phyloP scores from a whole-genome alignment of 1,140 invertebrate genomes.

The Hormaphis cornu region DNA sequence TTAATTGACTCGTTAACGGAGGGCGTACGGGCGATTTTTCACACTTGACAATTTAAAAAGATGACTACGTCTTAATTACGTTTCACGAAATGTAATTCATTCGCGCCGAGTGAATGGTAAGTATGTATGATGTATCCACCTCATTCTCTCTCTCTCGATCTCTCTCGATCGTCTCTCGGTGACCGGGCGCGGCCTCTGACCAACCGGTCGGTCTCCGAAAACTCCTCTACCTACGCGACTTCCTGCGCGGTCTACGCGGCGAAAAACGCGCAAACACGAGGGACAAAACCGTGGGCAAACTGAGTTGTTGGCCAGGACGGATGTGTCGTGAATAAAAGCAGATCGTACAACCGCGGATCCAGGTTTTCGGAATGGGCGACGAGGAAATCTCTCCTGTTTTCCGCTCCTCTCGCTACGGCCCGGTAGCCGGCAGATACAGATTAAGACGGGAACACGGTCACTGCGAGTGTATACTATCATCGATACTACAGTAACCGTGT shows the following conservation, averaged over 20 bases:
- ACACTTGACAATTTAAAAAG: constrained; percentile 32
- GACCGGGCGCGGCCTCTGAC: not conserved
- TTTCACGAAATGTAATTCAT: constrained; percentile 15
- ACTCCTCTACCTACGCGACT: not conserved
- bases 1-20: constrained; percentile 30
- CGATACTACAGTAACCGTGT: not conserved
- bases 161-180: not conserved
- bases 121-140: not conserved
- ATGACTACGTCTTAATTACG: constrained; percentile 32
- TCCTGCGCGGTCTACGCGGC: too few species aligned
- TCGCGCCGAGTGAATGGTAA: not conserved
- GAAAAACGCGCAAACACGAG: too few species aligned
- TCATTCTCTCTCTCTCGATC: not conserved
- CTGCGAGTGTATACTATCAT: not conserved
- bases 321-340: not conserved
- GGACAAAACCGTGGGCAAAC: too few species aligned
- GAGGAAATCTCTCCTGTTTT: too few species aligned
- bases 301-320: too few species aligned
- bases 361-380: too few species aligned
- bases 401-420: too few species aligned
- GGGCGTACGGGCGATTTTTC: not conserved
- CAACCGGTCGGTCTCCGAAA: not conserved
- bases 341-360: too few species aligned
- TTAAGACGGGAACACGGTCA: not conserved
- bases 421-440: too few species aligned